Base-by-base conservation (phyloP, 1,140 invertebrate genomes). In the Listronotus oregonensis region DNA sequence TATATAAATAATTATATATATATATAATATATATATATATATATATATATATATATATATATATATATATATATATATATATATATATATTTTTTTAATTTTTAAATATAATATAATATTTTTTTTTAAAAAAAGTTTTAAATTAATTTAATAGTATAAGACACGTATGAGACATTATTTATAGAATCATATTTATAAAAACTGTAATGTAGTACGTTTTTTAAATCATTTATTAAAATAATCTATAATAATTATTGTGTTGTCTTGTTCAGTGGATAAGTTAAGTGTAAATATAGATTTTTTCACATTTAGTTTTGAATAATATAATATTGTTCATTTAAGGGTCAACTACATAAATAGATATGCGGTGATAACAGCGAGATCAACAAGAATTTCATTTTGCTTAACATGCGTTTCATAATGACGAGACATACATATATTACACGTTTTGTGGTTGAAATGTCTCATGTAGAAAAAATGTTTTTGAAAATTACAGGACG, bases 271-370 rank as follows among this genome's bases (percentile, higher is more conserved):
- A 37, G 21, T 54, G 42, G 50, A 66, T 66, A 61, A 55, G 43
- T 61, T 27, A 17, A 60, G 51, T 61, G 51, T 60, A 66, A 66
- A 52, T 64, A 64, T 64, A 64, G 62, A 64, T 56, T 64, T 64
- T 64, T 64, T 27, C 21, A 56, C 44, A 64, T 64, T 47, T 57
- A 50, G 15, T 64, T 64, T 56, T 49, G 62, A 64, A 64, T 64
- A 64, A 64, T 56, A 64, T 64, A 51, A 57, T 57, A 56, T 57
- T 64, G 62, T 56, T 56, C 62, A 64, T 64, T 63, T 57, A 56
- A 56, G 62, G 62, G 62, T 64, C 62, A 64, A 49, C 51, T 49
- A 64, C 52, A 64, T 64, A 64, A 64, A 57, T 64, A 64, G 62
- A 56, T 64, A 64, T 37, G 32, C 21, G 44, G 10, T 17, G 62